Base-by-base conservation (phyloP, 2,113 vertebrate species). In the Colaptes auratus region DNA sequence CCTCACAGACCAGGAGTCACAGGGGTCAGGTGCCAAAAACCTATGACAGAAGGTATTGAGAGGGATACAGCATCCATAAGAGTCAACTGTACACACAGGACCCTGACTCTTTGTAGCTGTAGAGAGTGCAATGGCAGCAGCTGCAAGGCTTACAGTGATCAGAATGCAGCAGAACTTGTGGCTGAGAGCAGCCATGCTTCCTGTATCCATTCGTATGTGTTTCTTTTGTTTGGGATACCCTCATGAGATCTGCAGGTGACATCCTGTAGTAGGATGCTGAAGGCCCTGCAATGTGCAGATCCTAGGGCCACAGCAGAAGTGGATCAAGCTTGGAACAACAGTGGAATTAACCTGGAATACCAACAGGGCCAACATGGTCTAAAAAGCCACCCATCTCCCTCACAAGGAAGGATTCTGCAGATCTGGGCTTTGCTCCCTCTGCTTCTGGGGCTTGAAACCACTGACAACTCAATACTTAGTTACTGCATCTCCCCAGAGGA, bases 61-160 rank as follows among this genome's bases (percentile, higher is more conserved):
- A 73, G 12, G 25, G 25, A 78, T 7, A 39, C 0, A 3, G 33
- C 35, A 16, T 28, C 15, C 1, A 0, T 18, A 63, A 14, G 44
- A 85, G 21, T 73, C 35, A 88, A 15, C n/a, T 2, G 3, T 8
- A 20, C 81, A 11, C 42, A 59, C 21, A 66, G 28, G 55, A 70
- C 39, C 56, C 59, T 24, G 13, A 73, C n/a, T 30, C 21, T 50
- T 59, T 65, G 11, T 15, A 71, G 50, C 20, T 39, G 30, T 25
- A 66, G 46, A 66, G 28, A 39, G 56, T 4, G 31, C 27, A 77
- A 65, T 4, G 18, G 60, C 46, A 86, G 75, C 55, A 87, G 27
- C 20, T 63, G 35, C 0, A 6, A 72, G 10, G 53, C 50, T 56
- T n/a, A 52, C 31, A 28, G n/a, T 25, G 76, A n/a, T 8, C 10